phyloP scores from a whole-genome alignment of 2,797 vertebrate genomes.

The Bothrops alternatus region DNA sequence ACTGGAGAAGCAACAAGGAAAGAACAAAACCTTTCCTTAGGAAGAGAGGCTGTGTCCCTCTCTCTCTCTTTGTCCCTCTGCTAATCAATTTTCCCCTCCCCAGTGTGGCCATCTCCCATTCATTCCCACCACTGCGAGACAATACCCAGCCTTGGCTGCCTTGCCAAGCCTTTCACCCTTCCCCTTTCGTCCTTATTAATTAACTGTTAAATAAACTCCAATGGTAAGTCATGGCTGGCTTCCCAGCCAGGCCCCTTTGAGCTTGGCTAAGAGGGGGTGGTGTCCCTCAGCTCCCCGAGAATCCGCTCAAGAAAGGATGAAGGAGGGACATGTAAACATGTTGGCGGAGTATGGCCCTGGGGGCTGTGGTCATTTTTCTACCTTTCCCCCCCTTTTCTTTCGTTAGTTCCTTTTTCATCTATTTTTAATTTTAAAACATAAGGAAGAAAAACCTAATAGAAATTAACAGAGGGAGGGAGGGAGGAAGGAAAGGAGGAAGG shows the following conservation, averaged over 20 bases:
- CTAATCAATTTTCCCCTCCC: slow-evolving; percentile 27
- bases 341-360: background rate
- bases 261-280: background rate
- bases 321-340: background rate
- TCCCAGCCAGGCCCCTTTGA: background rate
- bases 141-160: background rate
- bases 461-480: no score
- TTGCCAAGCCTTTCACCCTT: slow-evolving; percentile 36
- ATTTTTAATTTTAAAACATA: no score
- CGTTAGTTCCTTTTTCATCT: no score
- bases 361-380: background rate
- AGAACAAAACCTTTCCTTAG: background rate
- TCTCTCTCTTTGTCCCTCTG: slow-evolving; percentile 8
- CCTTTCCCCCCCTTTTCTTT: background rate
- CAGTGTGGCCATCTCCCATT: slow-evolving; percentile 21
- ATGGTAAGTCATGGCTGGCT: slow-evolving; percentile 43
- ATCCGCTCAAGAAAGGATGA: slow-evolving; percentile 21
- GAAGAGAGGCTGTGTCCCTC: slow-evolving; percentile 10
- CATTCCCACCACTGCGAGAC: slow-evolving; percentile 28
- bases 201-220: slow-evolving; percentile 50
- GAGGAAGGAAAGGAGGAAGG: no score
- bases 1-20: background rate
- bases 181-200: slow-evolving; percentile 52
- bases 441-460: no score
- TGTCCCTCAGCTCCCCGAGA: slow-evolving; percentile 6